Conservation (phyloP, 1,140 invertebrate genomes). For the Drosophila dunni region DNA sequence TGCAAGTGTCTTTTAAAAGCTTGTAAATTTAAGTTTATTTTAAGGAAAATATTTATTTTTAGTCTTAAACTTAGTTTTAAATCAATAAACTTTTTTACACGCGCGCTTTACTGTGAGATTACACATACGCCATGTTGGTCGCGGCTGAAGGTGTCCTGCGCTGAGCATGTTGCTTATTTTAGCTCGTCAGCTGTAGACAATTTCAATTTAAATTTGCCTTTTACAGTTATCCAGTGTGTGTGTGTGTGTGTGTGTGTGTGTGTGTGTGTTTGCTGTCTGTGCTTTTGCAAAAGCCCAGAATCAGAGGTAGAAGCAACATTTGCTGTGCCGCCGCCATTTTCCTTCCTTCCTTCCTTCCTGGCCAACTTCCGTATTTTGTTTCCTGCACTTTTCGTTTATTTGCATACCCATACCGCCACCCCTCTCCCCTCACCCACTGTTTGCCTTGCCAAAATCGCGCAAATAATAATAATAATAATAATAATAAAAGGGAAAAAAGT, state of each 20-base stretch:
- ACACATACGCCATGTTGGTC: constrained; percentile 67
- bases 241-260: constrained; percentile 12
- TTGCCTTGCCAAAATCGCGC: constrained; percentile 76
- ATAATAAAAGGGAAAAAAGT: constrained; percentile 42
- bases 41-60: background rate
- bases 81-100: too few relatives aligned
- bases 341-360: constrained; percentile 72
- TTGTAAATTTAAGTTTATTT: background rate
- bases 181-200: constrained; percentile 76
- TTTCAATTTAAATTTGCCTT: constrained; percentile 83
- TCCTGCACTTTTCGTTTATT: constrained; percentile 83
- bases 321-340: constrained; percentile 72
- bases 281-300: constrained; percentile 3
- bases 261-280: constrained; percentile 18
- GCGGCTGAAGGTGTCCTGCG: constrained; percentile 39
- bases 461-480: constrained; percentile 80
- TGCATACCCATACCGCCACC: constrained; percentile 73
- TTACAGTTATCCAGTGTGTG: constrained; percentile 44
- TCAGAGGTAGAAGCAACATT: constrained; percentile 52
- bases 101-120: constrained; percentile 53
- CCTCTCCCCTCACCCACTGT: background rate
- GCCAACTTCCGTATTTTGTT: constrained; percentile 79
- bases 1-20: too few relatives aligned
- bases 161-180: constrained; percentile 69
- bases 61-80: constrained; percentile 4